Evolutionary conservation across 2,113 vertebrate genomes (phyloP).

Genomic region (Grantiella picta): DNA sequence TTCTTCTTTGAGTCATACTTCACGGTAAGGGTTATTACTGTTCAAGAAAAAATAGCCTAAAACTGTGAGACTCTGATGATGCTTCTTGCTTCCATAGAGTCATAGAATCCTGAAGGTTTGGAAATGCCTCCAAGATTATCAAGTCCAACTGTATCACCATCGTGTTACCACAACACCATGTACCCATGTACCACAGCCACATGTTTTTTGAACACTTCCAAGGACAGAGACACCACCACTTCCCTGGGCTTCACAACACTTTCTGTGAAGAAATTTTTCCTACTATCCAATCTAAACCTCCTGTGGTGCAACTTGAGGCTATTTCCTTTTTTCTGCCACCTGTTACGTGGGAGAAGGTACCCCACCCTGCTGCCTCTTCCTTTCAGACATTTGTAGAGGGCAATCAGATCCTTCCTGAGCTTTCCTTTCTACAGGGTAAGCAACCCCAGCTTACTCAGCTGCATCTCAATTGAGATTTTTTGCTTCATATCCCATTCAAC

Average conservation of each 20-base stretch:
- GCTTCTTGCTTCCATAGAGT: not conserved
- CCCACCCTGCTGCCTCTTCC: not conserved
- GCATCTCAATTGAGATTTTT: not conserved
- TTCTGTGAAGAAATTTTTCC: not conserved
- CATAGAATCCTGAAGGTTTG: not conserved
- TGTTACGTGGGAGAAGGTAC: not conserved
- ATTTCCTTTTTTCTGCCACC: not conserved
- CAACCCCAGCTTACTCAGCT: not conserved
- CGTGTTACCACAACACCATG: not conserved
- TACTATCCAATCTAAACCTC: not conserved
- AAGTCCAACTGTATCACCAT: not conserved
- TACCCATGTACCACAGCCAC: not conserved
- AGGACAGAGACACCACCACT: not conserved
- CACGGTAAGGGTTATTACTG: not conserved
- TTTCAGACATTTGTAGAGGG: not conserved
- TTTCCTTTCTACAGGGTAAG: not conserved
- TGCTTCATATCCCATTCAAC: not conserved
- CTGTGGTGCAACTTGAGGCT: not conserved
- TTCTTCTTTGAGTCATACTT: not conserved
- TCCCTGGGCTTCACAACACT: not conserved
- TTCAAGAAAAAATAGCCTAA: not conserved
- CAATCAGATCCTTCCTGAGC: not conserved
- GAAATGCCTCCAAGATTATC: not conserved
- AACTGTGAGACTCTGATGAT: not conserved
- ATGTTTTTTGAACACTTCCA: not conserved